Evolutionary conservation across 2,113 vertebrate species (phyloP).

Genomic region (Vireo altiloquus): DNA sequence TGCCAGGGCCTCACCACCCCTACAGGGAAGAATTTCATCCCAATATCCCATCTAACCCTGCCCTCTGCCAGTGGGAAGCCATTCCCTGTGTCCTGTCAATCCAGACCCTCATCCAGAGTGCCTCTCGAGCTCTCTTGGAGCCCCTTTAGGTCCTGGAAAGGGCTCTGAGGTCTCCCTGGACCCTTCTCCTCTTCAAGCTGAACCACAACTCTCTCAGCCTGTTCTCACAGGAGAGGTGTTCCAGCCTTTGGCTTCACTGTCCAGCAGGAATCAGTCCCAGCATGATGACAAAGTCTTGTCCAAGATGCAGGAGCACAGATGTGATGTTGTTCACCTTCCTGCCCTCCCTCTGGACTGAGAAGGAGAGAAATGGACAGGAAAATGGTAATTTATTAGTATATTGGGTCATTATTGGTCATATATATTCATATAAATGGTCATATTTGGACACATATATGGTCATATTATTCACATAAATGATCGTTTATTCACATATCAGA

Average conservation of each 20-base stretch:
- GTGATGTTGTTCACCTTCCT: background rate
- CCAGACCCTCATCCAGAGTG: fast-evolving
- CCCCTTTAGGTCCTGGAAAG: background rate
- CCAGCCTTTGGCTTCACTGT: background rate
- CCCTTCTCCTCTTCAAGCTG: background rate
- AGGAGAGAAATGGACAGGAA: background rate
- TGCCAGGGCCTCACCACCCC: fast-evolving
- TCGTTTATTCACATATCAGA: background rate
- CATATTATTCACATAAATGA: background rate
- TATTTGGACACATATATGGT: background rate
- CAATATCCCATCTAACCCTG: background rate
- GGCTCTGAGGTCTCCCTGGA: background rate
- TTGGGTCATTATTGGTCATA: background rate
- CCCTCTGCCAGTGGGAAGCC: background rate
- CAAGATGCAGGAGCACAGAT: background rate
- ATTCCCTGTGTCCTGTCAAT: background rate
- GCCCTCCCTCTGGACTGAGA: background rate
- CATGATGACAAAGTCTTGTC: background rate
- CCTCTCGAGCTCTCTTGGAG: background rate
- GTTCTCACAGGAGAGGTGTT: background rate
- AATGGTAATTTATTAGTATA: background rate
- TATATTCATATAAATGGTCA: background rate
- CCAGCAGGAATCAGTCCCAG: background rate
- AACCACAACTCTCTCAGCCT: background rate
- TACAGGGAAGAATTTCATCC: background rate